Evolutionary conservation across 2,797 vertebrate species (phyloP), one percentile per base, ranked within the genome.

Genomic region (Gadopsis marmoratus): DNA sequence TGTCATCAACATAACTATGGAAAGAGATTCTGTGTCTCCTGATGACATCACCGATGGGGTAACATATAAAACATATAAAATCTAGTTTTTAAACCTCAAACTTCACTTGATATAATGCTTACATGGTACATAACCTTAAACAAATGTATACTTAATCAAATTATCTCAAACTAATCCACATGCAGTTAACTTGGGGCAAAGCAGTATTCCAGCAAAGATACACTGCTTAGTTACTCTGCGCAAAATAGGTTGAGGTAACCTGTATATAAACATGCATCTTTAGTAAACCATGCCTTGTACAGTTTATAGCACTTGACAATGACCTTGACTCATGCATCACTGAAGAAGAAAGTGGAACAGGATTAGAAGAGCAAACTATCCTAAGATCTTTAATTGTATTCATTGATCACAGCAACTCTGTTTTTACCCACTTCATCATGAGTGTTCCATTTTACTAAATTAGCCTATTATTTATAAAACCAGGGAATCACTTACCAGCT

Each of bases 401-500:
- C 14, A 67, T 5, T 47, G 37, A 70, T 43, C 21, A 62, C 62
- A 74, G 26, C 66, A 72, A 66, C 80, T 71, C 58, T 82, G 51
- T 65, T 84, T 86, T 81, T 55, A 84, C 51, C 26, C 62, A 71
- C 82, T 87, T 81, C 48, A 76, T 54, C 51, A 65, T n/a, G 55
- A 88, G 74, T 84, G 74, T 63, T 78, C 43, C 9, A n/a, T 81
- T 83, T 70, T 62, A 60, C 64, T 74, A 76, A 69, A 70, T 71
- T 35, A 77, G 58, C 29, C 55, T 55, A 69, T 77, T 89, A 68
- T 84, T 88, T 64, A 81, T 74, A 69, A 80, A 74, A 26, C 51
- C 58, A 70, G 64, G 66, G 72, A 86, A 79, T 82, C 13, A 50
- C 64, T 87, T 81, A 86, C 82, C 84, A 86, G 84, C 81, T 78